Base-by-base conservation (phyloP, 2,797 vertebrate species). In the Chelonia mydas region DNA sequence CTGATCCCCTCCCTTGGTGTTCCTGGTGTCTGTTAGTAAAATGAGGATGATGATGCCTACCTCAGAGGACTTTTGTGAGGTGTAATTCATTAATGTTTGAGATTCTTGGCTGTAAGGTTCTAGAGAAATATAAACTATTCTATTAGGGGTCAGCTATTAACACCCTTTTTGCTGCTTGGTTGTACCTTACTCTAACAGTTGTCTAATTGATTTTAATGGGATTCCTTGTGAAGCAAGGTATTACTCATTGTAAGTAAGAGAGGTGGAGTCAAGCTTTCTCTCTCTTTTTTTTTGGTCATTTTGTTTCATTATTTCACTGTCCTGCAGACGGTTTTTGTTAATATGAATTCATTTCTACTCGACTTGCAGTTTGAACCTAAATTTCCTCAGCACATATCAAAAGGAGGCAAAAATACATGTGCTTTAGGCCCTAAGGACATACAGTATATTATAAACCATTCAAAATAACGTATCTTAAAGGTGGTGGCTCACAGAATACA, bases 331-430 rank as follows among this genome's bases (percentile, higher is more conserved):
- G 6, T 27, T 2, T 79, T 94, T 86, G 10, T 59, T 59, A 47
- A 88, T 84, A 72, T 33, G 0, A n/a, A 0, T 3, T 28, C 6
- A 54, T 11, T 61, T 61, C 37, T 55, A 33, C 7, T 3, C 2
- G 9, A 31, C 12, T 72, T 89, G 54, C 27, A 68, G 2, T 83
- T 88, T 88, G 21, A 77, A 31, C 8, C 7, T 76, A 1, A 55
- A 10, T 90, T 65, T 88, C 9, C 5, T 57, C 3, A 54, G 21
- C 21, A 84, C 13, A 5, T n/a, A 16, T 27, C 4, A 90, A 87
- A 95, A 91, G 7, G 33, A 81, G 3, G 3, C 91, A 76, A 95
- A 94, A 95, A 83, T 53, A 89, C 9, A 12, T 77, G 74, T 23
- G 9, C 86, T 92, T 90, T 77, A 77, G 10, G 50, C 53, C 53